A percentile compares a stretch with the other conserved stretches of the same genome.
These are phyloP conservation scores for Thecocarcelia acutangulata DNA, from an alignment of 2,888 invertebrate species.

Conservation along the genomic window DNA sequence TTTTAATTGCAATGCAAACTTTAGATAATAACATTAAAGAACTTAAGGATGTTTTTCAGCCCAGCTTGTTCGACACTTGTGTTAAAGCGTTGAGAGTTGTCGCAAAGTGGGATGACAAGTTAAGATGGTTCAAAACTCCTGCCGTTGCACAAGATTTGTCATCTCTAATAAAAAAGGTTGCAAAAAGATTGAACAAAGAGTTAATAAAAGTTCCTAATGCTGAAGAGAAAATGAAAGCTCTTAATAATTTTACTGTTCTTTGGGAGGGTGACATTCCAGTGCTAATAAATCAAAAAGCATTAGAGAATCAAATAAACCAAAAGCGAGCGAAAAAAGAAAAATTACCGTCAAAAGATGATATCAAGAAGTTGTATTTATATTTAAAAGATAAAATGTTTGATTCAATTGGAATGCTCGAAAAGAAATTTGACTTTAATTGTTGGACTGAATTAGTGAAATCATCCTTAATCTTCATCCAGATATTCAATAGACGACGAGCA, in stretches of 20 bases:
- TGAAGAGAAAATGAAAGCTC: neutral
- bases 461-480: no score
- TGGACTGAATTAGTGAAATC: neutral
- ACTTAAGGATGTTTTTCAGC: constrained; percentile 10
- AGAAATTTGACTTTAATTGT: neutral
- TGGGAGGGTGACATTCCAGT: neutral
- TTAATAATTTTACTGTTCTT: no score
- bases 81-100: neutral
- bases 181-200: neutral
- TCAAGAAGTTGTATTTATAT: no score
- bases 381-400: no score
- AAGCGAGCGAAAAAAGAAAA: no score
- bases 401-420: neutral
- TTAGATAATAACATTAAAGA: neutral
- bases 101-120: neutral
- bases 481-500: no score
- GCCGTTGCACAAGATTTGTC: neutral
- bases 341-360: no score
- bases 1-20: neutral
- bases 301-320: no score
- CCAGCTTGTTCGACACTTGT: neutral
- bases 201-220: neutral
- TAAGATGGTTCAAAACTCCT: neutral
- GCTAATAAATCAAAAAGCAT: no score
- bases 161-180: constrained; percentile 1